These are phyloP conservation scores for Arnoldichthys spilopterus DNA, from an alignment of 2,797 vertebrate genomes.

Conservation along the genomic window DNA sequence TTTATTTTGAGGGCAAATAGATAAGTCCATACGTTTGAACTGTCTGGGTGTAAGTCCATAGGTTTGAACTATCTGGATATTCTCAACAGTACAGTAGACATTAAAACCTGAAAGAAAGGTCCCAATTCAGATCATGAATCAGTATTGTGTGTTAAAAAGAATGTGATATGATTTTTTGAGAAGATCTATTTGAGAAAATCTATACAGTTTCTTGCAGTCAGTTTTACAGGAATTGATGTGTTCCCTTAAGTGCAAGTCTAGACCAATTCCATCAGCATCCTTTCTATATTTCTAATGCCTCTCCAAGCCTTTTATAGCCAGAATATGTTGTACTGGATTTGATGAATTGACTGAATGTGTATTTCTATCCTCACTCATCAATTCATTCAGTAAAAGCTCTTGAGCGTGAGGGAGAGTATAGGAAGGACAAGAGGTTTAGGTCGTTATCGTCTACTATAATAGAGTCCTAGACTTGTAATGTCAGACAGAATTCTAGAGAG, in stretches of 20 bases:
- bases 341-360: background rate
- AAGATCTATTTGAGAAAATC: too few species aligned
- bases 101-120: too few species aligned
- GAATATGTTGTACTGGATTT: too few species aligned
- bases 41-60: too few species aligned
- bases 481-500: too few species aligned
- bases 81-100: too few species aligned
- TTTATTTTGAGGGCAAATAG: too few species aligned
- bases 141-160: too few species aligned
- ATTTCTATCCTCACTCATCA: background rate
- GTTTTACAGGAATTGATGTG: conserved; percentile 5
- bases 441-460: background rate
- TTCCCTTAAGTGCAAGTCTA: background rate
- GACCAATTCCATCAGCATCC: background rate
- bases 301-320: background rate
- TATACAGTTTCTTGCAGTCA: conserved; percentile 13
- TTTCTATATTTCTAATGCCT: background rate
- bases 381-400: conserved; percentile 12
- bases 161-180: too few species aligned
- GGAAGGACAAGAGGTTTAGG: background rate
- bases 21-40: too few species aligned
- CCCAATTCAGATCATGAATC: too few species aligned
- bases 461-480: background rate
- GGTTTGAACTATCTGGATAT: too few species aligned
- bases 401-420: background rate